Conservation (phyloP, 2,888 invertebrate species). For the Acleris emargana region DNA sequence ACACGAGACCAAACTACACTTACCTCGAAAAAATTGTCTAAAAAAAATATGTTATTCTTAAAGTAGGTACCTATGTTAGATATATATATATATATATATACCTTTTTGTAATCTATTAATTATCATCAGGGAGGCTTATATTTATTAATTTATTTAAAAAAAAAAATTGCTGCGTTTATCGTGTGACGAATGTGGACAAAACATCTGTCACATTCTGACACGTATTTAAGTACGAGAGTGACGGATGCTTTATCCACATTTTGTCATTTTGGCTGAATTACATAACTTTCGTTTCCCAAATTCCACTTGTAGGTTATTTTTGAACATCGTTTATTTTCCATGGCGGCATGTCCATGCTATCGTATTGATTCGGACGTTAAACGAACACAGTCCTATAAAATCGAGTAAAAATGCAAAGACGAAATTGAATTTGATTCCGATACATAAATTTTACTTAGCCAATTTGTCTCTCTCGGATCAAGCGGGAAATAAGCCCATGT, state of each 20-base stretch:
- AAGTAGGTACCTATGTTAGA: background rate
- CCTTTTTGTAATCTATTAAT: no score
- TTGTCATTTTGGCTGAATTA: background rate
- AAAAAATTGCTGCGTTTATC: no score
- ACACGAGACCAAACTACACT: background rate
- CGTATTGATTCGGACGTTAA: slow-evolving; percentile 51
- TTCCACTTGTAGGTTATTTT: background rate
- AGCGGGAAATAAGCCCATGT: slow-evolving; percentile 74
- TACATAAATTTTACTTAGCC: slow-evolving; percentile 83
- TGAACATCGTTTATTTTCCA: background rate
- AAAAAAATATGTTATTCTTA: no score
- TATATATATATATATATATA: no score
- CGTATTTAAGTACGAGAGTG: no score
- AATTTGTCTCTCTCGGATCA: slow-evolving; percentile 80
- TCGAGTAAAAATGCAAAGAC: slow-evolving; percentile 80
- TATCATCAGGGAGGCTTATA: no score
- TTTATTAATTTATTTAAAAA: no score
- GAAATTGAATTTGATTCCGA: slow-evolving; percentile 83
- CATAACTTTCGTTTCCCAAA: background rate
- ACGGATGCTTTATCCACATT: no score
- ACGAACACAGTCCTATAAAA: slow-evolving; percentile 70
- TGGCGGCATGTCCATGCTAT: slow-evolving; percentile 25
- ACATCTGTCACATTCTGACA: no score
- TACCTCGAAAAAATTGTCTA: background rate
- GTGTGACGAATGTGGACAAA: no score